phyloP scores from a whole-genome alignment of 2,797 vertebrate species.

The Hippopotamyrus pictus region DNA sequence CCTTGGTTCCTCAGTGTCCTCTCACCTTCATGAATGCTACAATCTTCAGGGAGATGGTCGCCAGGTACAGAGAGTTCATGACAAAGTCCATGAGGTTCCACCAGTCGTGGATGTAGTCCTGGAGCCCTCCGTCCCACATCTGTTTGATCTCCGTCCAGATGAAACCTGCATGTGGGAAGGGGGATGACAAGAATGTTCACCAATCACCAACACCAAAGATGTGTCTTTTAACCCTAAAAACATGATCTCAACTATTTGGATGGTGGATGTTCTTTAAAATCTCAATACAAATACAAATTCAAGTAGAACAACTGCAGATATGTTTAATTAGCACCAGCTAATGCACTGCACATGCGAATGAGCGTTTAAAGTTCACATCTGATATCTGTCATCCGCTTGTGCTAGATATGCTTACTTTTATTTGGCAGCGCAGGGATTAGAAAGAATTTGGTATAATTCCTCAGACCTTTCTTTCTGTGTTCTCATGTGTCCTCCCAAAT shows the following conservation, averaged over 20 bases:
- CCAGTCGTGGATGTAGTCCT: constrained; percentile 97
- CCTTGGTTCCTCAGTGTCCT: neutral
- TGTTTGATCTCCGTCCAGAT: constrained; percentile 99
- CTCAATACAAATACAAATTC: neutral
- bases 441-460: neutral
- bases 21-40: constrained; percentile 88
- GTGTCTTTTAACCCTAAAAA: neutral
- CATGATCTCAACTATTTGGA: neutral
- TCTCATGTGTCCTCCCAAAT: neutral
- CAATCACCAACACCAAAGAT: neutral
- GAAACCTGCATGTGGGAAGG: constrained; percentile 70
- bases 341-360: neutral
- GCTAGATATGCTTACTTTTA: neutral
- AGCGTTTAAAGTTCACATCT: neutral
- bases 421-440: neutral
- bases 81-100: constrained; percentile 99
- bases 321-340: neutral
- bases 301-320: neutral
- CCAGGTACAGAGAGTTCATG: constrained; percentile 97
- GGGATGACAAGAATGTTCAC: neutral
- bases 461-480: neutral
- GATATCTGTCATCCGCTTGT: neutral
- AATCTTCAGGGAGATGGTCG: constrained; percentile 96
- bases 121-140: constrained; percentile 98
- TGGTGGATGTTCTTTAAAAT: neutral